Percentiles rank a stretch among this genome's conserved stretches.
phyloP scores from a whole-genome alignment of 2,797 vertebrate species.

The Cossypha niveicapilla region DNA sequence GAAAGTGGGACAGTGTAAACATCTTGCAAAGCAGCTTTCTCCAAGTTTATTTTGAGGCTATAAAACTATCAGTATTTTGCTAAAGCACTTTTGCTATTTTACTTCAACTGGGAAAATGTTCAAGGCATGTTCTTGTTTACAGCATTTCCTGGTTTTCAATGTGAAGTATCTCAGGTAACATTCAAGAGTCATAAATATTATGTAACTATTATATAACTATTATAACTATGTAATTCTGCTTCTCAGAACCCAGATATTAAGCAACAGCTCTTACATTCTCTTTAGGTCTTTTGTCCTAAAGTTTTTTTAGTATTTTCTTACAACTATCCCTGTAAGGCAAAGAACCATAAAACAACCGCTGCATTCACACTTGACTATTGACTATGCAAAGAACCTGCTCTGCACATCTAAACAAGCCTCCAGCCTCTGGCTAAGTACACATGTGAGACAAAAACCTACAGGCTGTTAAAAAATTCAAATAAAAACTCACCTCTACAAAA shows the following conservation, averaged over 20 bases:
- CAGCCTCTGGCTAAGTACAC: background rate
- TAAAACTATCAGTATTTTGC: background rate
- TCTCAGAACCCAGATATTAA: background rate
- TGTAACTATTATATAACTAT: background rate
- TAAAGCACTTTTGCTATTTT: background rate
- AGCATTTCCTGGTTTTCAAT: background rate
- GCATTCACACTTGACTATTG: background rate
- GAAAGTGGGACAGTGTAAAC: background rate
- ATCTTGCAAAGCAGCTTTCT: background rate
- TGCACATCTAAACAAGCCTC: background rate
- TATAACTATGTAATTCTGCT: background rate
- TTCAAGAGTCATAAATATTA: background rate
- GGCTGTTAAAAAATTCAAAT: background rate
- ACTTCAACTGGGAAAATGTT: background rate
- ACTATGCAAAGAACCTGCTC: background rate
- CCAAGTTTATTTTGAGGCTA: background rate
- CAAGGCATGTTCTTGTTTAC: background rate
- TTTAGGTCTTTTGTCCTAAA: background rate
- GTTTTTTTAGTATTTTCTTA: background rate
- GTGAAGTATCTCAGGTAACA: background rate
- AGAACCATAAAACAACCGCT: background rate
- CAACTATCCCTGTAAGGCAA: background rate
- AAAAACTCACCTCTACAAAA: slow-evolving; percentile 98
- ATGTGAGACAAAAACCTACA: background rate
- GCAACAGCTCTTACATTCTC: background rate